phyloP scores from a whole-genome alignment of 2,888 invertebrate genomes.

The Tetranychus piercei region DNA sequence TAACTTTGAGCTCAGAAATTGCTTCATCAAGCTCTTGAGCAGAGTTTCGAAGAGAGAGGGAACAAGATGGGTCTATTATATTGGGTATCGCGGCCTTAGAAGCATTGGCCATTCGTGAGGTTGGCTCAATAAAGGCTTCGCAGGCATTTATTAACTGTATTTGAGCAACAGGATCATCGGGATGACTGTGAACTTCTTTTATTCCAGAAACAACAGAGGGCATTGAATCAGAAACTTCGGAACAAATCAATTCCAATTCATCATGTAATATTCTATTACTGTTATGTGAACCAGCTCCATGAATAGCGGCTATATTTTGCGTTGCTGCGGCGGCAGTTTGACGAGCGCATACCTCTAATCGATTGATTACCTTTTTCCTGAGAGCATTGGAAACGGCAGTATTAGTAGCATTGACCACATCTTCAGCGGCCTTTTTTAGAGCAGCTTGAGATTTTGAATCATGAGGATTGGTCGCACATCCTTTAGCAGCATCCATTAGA shows the following conservation, averaged over 20 bases:
- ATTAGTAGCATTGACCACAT: slow-evolving; percentile 66
- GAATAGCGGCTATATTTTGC: slow-evolving; percentile 72
- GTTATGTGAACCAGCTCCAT: slow-evolving; percentile 57
- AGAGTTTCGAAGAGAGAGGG: slow-evolving; percentile 50
- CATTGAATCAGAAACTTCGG: slow-evolving; percentile 50
- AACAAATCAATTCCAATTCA: slow-evolving; percentile 52
- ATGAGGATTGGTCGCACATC: slow-evolving; percentile 66
- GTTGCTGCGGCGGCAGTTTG: slow-evolving; percentile 72
- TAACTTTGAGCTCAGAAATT: slow-evolving; percentile 46
- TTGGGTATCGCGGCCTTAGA: slow-evolving; percentile 65
- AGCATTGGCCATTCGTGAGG: slow-evolving; percentile 44
- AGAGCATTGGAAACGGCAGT: slow-evolving; percentile 64
- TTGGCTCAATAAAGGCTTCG: slow-evolving; percentile 53
- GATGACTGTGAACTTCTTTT: slow-evolving; percentile 47
- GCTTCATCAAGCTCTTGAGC: slow-evolving; percentile 44
- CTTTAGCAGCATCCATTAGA: slow-evolving; percentile 88
- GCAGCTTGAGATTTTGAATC: slow-evolving; percentile 65
- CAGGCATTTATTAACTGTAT: slow-evolving; percentile 60
- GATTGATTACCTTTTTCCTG: slow-evolving; percentile 50
- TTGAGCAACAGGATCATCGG: slow-evolving; percentile 55
- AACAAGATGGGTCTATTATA: slow-evolving; percentile 53
- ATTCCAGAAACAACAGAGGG: slow-evolving; percentile 61
- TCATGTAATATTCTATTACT: slow-evolving; percentile 49
- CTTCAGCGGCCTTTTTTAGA: slow-evolving; percentile 71
- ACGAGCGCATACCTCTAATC: slow-evolving; percentile 48